A percentile compares a stretch with the other conserved stretches of the same genome.
Conservation (phyloP, 2,888 invertebrate species). For the Sturmia bella region DNA sequence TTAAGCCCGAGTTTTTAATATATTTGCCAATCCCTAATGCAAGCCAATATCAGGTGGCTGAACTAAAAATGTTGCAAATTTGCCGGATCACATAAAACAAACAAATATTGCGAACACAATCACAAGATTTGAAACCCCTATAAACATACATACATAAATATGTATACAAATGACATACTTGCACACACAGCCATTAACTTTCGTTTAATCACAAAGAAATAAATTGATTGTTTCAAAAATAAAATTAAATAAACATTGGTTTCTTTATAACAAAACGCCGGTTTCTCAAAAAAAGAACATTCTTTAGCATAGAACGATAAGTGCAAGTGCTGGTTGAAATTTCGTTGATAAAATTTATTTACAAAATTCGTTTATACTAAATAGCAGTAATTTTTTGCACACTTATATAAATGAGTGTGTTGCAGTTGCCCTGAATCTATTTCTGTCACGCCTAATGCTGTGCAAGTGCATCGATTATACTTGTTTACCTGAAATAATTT, state of each 20-base stretch:
- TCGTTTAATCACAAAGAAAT: too few species aligned
- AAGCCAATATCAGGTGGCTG: too few species aligned
- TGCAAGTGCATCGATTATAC: slow-evolving; percentile 21
- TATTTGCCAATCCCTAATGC: too few species aligned
- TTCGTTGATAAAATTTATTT: slow-evolving; percentile 14
- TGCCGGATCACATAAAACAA: too few species aligned
- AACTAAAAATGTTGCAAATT: too few species aligned
- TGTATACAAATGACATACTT: too few species aligned
- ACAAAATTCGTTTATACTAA: not conserved
- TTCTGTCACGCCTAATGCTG: slow-evolving; percentile 46
- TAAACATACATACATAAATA: not conserved
- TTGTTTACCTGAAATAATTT: slow-evolving; percentile 79
- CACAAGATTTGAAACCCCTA: not conserved
- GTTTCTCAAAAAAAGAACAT: too few species aligned
- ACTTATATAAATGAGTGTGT: slow-evolving; percentile 42
- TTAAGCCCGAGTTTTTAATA: too few species aligned
- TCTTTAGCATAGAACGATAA: not conserved
- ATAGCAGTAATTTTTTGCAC: not conserved
- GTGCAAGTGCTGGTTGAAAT: slow-evolving; percentile 4
- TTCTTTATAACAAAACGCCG: not conserved
- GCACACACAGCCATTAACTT: too few species aligned
- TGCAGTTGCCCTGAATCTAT: slow-evolving; percentile 60
- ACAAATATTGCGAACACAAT: too few species aligned
- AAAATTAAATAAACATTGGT: too few species aligned
- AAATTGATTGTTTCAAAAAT: too few species aligned